These are phyloP conservation scores for Electrophaes corylata DNA, from an alignment of 2,888 invertebrate genomes.

Conservation along the genomic window DNA sequence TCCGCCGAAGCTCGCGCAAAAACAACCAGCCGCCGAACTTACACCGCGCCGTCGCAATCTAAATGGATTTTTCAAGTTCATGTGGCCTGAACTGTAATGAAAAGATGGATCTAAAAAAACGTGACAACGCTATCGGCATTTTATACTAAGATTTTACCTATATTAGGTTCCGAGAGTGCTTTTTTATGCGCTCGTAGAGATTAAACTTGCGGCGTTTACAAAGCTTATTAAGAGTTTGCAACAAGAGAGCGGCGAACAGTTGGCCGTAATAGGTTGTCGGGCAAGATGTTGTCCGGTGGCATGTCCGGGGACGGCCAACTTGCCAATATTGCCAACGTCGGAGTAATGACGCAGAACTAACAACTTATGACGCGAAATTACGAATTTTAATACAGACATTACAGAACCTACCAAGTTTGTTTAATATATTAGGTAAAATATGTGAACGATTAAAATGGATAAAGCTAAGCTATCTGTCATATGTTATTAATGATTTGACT, in stretches of 20 bases:
- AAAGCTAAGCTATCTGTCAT: neutral
- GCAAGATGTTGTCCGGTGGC: slow-evolving; percentile 76
- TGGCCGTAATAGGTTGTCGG: slow-evolving; percentile 76
- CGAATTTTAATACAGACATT: slow-evolving; percentile 53
- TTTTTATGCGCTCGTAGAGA: slow-evolving; percentile 37
- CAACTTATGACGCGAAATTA: slow-evolving; percentile 58
- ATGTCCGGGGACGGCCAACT: slow-evolving; percentile 69
- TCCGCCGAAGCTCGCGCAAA: slow-evolving; percentile 57
- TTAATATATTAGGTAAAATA: too few species aligned
- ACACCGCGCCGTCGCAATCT: slow-evolving; percentile 55
- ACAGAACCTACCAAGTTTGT: slow-evolving; percentile 21
- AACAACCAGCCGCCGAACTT: slow-evolving; percentile 73
- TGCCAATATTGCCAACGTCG: slow-evolving; percentile 68
- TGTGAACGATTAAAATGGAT: neutral
- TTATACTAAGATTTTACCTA: slow-evolving; percentile 30
- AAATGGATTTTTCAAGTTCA: slow-evolving; percentile 76
- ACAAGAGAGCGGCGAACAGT: slow-evolving; percentile 66
- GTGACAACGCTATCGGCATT: slow-evolving; percentile 33
- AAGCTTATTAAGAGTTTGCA: slow-evolving; percentile 60
- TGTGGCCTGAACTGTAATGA: slow-evolving; percentile 38
- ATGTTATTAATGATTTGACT: neutral
- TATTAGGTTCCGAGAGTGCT: slow-evolving; percentile 38
- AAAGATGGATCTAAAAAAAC: slow-evolving; percentile 33
- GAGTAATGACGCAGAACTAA: slow-evolving; percentile 72
- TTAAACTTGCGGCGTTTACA: slow-evolving; percentile 46